These are phyloP conservation scores for Ptilonorhynchus violaceus DNA, from an alignment of 2,113 vertebrate species.

Conservation along the genomic window DNA sequence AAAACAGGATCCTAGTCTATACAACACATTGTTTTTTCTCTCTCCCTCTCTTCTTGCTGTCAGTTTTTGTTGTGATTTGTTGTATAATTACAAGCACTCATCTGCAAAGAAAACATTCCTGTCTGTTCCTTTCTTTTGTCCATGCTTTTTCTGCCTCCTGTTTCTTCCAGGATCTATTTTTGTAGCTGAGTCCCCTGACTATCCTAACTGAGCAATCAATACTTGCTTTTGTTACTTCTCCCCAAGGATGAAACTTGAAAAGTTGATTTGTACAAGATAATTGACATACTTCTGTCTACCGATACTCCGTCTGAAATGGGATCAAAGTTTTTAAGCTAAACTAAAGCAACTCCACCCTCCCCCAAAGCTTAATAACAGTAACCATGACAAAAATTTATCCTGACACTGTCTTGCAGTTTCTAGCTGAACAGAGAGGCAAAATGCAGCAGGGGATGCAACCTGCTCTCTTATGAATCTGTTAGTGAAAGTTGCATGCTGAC, in stretches of 20 bases:
- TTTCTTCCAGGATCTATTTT: conserved; percentile 3
- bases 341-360: neutral
- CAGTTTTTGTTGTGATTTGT: neutral
- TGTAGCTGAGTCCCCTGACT: neutral
- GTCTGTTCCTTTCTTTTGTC: neutral
- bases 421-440: neutral
- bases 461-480: neutral
- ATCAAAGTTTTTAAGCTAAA: conserved; percentile 10
- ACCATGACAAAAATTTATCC: neutral
- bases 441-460: neutral
- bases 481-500: neutral
- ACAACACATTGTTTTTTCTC: neutral
- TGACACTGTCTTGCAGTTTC: neutral
- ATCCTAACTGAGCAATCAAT: conserved; percentile 15
- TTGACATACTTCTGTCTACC: neutral
- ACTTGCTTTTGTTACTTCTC: neutral
- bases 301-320: neutral
- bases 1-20: neutral
- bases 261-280: neutral
- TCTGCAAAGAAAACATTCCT: neutral
- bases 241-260: neutral
- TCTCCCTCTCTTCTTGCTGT: neutral
- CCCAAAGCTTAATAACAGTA: neutral
- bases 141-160: neutral
- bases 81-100: neutral